These are phyloP conservation scores for Aphidoletes aphidimyza DNA, from an alignment of 2,888 invertebrate genomes.

Conservation along the genomic window DNA sequence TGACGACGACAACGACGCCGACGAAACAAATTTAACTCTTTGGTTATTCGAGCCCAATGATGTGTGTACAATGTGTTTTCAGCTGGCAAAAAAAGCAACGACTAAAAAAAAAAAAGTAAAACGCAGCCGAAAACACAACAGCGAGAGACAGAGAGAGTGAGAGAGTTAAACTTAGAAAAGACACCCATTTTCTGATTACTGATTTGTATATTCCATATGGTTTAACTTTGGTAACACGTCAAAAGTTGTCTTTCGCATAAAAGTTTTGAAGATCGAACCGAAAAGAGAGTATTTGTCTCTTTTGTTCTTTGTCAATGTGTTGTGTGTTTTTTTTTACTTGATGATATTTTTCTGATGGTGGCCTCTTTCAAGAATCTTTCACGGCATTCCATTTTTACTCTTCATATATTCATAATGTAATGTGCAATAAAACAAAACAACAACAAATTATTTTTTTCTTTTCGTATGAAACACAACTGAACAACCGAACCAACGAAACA, in stretches of 20 bases:
- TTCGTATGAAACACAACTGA: too few relatives aligned
- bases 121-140: too few relatives aligned
- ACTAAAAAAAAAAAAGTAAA: too few relatives aligned
- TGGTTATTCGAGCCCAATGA: neutral
- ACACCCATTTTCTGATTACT: neutral
- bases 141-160: too few relatives aligned
- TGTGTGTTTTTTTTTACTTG: neutral
- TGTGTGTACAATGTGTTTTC: neutral
- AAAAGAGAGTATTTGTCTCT: constrained; percentile 10
- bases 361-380: constrained; percentile 43
- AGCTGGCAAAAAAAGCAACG: too few relatives aligned
- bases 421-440: neutral
- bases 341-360: constrained; percentile 47
- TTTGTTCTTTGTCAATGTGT: constrained; percentile 24
- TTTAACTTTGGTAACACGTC: constrained; percentile 17
- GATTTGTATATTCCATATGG: constrained; percentile 3
- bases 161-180: neutral
- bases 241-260: constrained; percentile 5
- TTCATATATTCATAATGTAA: neutral
- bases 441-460: too few relatives aligned
- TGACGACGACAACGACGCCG: too few relatives aligned
- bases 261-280: constrained; percentile 17
- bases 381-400: constrained; percentile 32
- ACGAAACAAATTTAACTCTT: constrained; percentile 1
- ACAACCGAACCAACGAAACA: neutral